A percentile compares a stretch with the other conserved stretches of the same genome.
These are phyloP conservation scores for Carapus acus DNA, from an alignment of 2,797 vertebrate species.

Conservation along the genomic window DNA sequence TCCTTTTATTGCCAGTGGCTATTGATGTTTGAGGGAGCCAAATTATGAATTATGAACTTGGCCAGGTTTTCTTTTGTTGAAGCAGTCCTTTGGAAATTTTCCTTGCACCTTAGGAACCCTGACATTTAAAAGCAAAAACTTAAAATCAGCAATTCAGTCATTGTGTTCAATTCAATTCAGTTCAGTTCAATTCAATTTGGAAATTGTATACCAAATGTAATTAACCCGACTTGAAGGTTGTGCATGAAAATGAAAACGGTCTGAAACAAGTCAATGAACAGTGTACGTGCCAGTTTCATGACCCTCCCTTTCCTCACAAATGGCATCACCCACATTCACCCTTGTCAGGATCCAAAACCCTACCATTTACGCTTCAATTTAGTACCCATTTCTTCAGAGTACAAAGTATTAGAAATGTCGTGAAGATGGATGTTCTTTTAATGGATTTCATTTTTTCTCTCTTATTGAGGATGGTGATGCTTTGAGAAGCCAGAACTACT, in stretches of 20 bases:
- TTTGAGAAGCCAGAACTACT: constrained; percentile 16
- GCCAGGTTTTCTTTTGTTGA: too few relatives aligned
- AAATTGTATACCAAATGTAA: constrained; percentile 1
- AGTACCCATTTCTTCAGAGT: constrained; percentile 22
- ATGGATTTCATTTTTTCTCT: constrained; percentile 36
- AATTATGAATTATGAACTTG: too few relatives aligned
- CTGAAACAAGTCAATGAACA: constrained; percentile 30
- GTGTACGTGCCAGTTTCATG: constrained; percentile 17
- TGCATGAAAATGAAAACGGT: constrained; percentile 13
- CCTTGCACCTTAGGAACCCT: too few relatives aligned
- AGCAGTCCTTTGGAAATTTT: too few relatives aligned
- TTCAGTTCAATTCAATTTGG: too few relatives aligned
- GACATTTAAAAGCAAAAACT: too few relatives aligned
- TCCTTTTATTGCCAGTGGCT: not conserved
- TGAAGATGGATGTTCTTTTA: constrained; percentile 20
- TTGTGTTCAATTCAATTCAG: too few relatives aligned
- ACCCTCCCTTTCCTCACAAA: constrained; percentile 21
- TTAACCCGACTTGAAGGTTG: constrained; percentile 2
- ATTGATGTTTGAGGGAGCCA: not conserved
- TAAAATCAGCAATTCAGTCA: too few relatives aligned
- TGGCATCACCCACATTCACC: constrained; percentile 10
- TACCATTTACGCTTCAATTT: constrained; percentile 28
- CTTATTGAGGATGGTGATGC: constrained; percentile 42
- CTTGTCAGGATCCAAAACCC: constrained; percentile 4
- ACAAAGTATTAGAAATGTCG: constrained; percentile 26